Evolutionary conservation across 2,888 invertebrate genomes (phyloP).

Genomic region (Caenorhabditis afra): DNA sequence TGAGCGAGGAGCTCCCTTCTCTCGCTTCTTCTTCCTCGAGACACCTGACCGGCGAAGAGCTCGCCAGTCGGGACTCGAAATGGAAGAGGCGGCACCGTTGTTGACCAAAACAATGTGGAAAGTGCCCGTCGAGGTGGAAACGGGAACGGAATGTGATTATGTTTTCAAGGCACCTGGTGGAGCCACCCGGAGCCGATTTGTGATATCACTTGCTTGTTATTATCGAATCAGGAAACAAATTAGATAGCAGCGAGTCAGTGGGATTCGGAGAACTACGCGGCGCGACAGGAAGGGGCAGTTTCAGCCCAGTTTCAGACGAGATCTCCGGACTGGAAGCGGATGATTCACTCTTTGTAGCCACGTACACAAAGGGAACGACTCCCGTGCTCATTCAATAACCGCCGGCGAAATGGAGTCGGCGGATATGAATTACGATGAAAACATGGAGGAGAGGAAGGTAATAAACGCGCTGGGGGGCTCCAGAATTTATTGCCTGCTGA

Average conservation of each 20-base stretch:
- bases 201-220: neutral
- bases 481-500: neutral
- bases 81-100: conserved; percentile 14
- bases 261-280: too few species aligned
- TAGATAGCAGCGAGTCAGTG: too few species aligned
- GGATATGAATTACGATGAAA: neutral
- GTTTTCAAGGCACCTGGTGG: conserved; percentile 29
- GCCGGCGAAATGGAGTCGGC: neutral
- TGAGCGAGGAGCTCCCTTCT: conserved; percentile 27
- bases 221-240: too few species aligned
- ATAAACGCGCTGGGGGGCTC: neutral
- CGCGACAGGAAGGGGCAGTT: too few species aligned
- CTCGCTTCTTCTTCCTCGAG: conserved; percentile 3
- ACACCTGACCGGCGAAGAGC: conserved; percentile 26
- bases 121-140: conserved; percentile 47
- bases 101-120: conserved; percentile 43
- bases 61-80: neutral
- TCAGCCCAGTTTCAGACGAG: too few species aligned
- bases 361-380: too few species aligned
- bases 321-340: too few species aligned
- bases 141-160: conserved; percentile 45
- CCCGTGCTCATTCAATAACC: too few species aligned
- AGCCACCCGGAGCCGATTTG: neutral
- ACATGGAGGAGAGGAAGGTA: neutral
- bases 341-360: too few species aligned